phyloP scores from a whole-genome alignment of 2,797 vertebrate genomes.

The Tadarida brasiliensis region DNA sequence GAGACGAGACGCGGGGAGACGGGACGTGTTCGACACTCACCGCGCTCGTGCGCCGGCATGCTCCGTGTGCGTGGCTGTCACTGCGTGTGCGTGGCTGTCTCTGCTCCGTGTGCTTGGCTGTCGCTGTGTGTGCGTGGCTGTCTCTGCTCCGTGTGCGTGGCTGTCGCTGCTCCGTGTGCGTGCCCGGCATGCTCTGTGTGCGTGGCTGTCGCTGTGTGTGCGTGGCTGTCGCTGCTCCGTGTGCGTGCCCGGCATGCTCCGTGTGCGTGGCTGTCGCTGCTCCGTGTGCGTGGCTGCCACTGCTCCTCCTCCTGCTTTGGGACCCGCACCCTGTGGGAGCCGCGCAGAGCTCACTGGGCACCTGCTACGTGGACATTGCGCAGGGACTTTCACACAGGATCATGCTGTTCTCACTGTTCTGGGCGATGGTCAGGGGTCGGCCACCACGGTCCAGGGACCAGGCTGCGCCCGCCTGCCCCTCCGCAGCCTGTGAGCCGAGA shows the following conservation, averaged over 20 bases:
- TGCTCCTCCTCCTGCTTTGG: fast-evolving
- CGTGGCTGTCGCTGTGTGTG: too few species aligned
- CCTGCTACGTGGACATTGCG: fast-evolving
- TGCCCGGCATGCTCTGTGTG: too few species aligned
- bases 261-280: too few species aligned
- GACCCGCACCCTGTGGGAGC: fast-evolving
- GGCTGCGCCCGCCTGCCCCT: neutral
- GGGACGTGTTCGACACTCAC: fast-evolving
- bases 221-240: too few species aligned
- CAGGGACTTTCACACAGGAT: neutral
- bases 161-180: too few species aligned
- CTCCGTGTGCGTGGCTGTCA: too few species aligned
- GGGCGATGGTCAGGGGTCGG: fast-evolving
- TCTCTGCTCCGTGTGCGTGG: too few species aligned
- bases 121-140: too few species aligned
- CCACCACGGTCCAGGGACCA: fast-evolving
- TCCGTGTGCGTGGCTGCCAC: fast-evolving
- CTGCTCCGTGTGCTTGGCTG: neutral
- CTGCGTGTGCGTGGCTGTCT: fast-evolving
- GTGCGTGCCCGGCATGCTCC: too few species aligned
- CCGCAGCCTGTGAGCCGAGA: neutral
- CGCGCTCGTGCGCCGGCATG: neutral
- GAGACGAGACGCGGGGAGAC: fast-evolving
- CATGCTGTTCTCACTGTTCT: fast-evolving
- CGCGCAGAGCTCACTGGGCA: fast-evolving